Evolutionary conservation across 2,113 vertebrate species (phyloP).

Genomic region (Lagenorhynchus albirostris): DNA sequence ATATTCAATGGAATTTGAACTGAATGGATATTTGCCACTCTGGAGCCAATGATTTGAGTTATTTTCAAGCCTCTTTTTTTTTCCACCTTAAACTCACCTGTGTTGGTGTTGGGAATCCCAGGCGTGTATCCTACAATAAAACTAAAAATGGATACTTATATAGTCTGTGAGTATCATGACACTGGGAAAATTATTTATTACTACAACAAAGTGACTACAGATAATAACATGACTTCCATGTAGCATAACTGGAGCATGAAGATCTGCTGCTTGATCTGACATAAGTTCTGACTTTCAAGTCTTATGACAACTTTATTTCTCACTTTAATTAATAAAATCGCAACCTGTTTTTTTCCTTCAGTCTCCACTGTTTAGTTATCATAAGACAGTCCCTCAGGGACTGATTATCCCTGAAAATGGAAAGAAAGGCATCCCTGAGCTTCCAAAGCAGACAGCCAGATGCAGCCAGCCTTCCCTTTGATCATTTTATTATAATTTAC

Average conservation of each 20-base stretch:
- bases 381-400: slow-evolving; percentile 33
- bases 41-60: not conserved
- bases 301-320: slow-evolving; percentile 66
- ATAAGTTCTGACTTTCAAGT: slow-evolving; percentile 40
- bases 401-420: slow-evolving; percentile 62
- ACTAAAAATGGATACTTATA: not conserved
- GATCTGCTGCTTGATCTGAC: slow-evolving; percentile 24
- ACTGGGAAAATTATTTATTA: not conserved
- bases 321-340: slow-evolving; percentile 54
- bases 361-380: slow-evolving; percentile 44
- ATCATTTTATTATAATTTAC: slow-evolving; percentile 58
- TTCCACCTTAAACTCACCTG: not conserved
- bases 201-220: not conserved
- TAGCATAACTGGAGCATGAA: not conserved
- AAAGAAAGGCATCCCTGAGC: slow-evolving; percentile 21
- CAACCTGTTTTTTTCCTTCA: slow-evolving; percentile 35
- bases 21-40: not conserved
- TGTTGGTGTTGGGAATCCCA: not conserved
- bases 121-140: not conserved
- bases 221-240: not conserved
- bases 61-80: not conserved
- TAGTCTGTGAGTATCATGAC: not conserved
- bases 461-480: slow-evolving; percentile 39
- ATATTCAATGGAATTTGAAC: not conserved
- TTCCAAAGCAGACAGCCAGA: slow-evolving; percentile 29